Conservation (phyloP, 2,888 invertebrate species). For the Xanthostigma xanthostigma region DNA sequence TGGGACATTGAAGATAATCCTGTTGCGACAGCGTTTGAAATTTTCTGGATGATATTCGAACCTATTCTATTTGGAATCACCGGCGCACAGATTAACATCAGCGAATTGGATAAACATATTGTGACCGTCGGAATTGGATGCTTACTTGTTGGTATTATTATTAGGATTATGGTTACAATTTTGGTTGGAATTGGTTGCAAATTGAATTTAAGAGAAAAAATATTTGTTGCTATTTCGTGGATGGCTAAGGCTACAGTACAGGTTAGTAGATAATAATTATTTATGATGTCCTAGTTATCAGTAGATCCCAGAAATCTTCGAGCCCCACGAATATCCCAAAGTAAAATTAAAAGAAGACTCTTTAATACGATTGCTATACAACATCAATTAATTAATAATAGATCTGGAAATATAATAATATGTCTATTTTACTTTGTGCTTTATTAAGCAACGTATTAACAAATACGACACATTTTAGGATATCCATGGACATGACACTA, state of each 20-base stretch:
- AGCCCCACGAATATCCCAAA: too few species aligned
- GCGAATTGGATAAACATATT: slow-evolving; percentile 50
- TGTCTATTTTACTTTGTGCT: too few species aligned
- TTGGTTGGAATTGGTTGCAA: slow-evolving; percentile 59
- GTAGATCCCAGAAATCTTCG: too few species aligned
- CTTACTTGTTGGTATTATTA: slow-evolving; percentile 46
- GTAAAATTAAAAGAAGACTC: too few species aligned
- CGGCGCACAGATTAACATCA: slow-evolving; percentile 74
- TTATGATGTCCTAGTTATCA: too few species aligned
- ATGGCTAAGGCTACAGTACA: slow-evolving; percentile 98
- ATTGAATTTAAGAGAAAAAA: slow-evolving; percentile 74
- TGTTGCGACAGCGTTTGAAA: slow-evolving; percentile 74
- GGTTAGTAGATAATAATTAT: slow-evolving; percentile 28
- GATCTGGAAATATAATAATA: too few species aligned
- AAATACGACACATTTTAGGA: too few species aligned
- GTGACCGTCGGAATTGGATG: slow-evolving; percentile 57
- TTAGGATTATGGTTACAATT: slow-evolving; percentile 52
- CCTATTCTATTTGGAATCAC: slow-evolving; percentile 89
- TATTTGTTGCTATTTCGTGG: slow-evolving; percentile 84
- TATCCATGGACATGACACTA: too few species aligned
- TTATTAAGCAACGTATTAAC: too few species aligned
- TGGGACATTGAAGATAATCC: slow-evolving; percentile 82
- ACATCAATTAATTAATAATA: too few species aligned
- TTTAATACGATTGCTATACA: too few species aligned
- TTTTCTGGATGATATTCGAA: slow-evolving; percentile 93